A percentile compares a stretch with the other conserved stretches of the same genome.
These are phyloP conservation scores for Condylura cristata DNA, from an alignment of 2,113 vertebrate species.

Conservation along the genomic window DNA sequence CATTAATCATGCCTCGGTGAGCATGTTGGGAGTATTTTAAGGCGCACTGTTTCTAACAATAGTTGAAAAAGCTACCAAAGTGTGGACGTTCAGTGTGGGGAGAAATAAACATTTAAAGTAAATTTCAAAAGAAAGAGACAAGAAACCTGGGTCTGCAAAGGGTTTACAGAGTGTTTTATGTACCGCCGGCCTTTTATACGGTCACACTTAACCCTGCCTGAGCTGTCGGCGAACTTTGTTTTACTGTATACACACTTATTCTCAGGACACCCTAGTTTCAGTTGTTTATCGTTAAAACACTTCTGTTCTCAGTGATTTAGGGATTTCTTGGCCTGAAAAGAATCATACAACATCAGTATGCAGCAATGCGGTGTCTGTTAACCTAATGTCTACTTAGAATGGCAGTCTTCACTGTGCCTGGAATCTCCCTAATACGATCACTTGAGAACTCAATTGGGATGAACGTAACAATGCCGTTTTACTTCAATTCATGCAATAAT, in stretches of 20 bases:
- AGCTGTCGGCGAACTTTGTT: background rate
- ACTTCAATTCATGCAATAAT: background rate
- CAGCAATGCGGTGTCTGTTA: no score
- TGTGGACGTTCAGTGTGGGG: background rate
- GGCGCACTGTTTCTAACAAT: background rate
- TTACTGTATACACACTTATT: background rate
- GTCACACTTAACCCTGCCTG: background rate
- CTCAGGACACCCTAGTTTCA: background rate
- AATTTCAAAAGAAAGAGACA: background rate
- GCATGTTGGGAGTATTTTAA: slow-evolving; percentile 20
- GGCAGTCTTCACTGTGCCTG: background rate
- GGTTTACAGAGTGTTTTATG: background rate
- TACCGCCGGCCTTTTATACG: background rate
- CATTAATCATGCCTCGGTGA: background rate
- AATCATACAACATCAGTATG: background rate
- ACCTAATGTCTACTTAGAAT: rapidly evolving
- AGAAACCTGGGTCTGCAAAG: background rate
- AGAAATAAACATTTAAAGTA: slow-evolving; percentile 40
- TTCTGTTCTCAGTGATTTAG: background rate
- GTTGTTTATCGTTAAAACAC: background rate
- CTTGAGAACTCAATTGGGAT: background rate
- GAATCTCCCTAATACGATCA: background rate
- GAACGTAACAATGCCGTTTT: background rate
- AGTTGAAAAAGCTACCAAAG: background rate
- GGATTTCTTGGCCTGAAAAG: background rate